Conservation (phyloP, 2,113 vertebrate genomes). For the Sylvia atricapilla region DNA sequence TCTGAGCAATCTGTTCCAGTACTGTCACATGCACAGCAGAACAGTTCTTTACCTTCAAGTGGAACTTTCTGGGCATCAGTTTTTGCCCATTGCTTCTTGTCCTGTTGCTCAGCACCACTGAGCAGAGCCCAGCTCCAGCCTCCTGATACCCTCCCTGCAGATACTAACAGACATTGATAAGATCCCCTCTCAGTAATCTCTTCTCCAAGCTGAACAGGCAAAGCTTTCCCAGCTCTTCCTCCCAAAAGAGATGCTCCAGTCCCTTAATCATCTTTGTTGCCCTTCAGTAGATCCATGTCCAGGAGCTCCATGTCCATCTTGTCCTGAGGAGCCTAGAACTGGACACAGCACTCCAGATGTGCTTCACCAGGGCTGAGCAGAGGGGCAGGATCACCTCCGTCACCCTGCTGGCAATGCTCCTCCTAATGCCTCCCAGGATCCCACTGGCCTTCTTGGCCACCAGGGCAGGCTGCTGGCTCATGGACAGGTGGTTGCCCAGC, state of each 20-base stretch:
- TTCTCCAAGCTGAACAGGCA: background rate
- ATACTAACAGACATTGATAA: background rate
- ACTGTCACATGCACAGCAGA: background rate
- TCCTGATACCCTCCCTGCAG: background rate
- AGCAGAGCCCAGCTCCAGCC: background rate
- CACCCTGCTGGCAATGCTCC: background rate
- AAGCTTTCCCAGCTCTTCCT: background rate
- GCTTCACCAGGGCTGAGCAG: background rate
- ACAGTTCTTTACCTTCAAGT: background rate
- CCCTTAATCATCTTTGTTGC: background rate
- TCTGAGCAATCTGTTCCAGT: background rate
- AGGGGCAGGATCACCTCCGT: background rate
- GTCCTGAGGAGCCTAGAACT: background rate
- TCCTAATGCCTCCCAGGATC: background rate
- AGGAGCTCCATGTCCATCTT: background rate
- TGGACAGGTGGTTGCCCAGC: background rate
- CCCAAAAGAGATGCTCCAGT: background rate
- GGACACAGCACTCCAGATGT: background rate
- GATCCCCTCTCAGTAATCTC: background rate
- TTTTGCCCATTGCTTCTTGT: background rate
- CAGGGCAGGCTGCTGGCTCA: background rate
- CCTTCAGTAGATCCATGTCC: background rate
- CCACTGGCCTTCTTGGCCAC: background rate
- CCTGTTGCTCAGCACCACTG: background rate
- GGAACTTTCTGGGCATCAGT: background rate